These are phyloP conservation scores for Glyptemys insculpta DNA, from an alignment of 2,797 vertebrate species.

Conservation along the genomic window DNA sequence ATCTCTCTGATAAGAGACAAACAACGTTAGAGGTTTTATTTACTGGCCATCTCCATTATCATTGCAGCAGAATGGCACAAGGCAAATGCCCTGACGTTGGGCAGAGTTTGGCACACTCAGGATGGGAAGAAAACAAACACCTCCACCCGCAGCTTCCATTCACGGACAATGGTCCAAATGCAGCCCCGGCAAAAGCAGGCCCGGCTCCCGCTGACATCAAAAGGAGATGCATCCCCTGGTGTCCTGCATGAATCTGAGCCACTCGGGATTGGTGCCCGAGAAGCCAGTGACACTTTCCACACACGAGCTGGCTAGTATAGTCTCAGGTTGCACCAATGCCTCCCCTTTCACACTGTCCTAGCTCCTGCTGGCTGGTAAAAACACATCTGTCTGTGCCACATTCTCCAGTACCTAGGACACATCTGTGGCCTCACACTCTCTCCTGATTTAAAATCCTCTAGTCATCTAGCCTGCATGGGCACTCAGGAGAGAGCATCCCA, in stretches of 20 bases:
- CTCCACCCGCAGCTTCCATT: neutral
- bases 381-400: neutral
- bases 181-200: neutral
- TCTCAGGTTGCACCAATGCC: too few relatives aligned
- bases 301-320: neutral
- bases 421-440: neutral
- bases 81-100: neutral
- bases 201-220: neutral
- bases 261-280: neutral
- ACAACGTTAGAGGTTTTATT: neutral
- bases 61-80: neutral
- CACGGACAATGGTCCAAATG: neutral
- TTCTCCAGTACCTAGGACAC: neutral
- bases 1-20: neutral
- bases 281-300: neutral
- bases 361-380: neutral
- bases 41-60: neutral
- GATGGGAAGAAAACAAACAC: neutral
- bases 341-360: neutral
- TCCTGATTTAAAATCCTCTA: neutral
- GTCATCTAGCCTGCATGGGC: neutral
- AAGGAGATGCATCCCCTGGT: neutral
- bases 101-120: neutral
- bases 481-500: neutral
- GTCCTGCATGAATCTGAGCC: neutral